Conservation (phyloP, 2,797 vertebrate genomes). For the Halcyon smyrnensis region DNA sequence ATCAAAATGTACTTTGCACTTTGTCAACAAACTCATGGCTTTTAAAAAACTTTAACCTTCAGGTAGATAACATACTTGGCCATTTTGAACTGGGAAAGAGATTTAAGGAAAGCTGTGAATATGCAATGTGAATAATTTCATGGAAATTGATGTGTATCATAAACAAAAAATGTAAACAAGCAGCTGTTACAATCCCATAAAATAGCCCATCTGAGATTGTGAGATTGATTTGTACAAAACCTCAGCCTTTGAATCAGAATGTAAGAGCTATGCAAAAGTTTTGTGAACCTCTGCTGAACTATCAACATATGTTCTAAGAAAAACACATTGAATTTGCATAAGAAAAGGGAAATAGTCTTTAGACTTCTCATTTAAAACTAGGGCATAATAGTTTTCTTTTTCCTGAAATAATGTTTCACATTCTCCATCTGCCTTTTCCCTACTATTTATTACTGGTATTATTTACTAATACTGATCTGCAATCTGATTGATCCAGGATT, state of each 20-base stretch:
- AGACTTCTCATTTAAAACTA: background rate
- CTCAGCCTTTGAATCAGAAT: background rate
- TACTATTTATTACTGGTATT: background rate
- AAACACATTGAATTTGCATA: background rate
- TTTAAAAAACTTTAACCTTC: conserved; percentile 12
- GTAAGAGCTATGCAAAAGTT: background rate
- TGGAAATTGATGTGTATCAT: background rate
- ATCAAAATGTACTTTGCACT: conserved; percentile 53
- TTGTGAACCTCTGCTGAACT: background rate
- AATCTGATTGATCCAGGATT: background rate
- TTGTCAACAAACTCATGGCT: conserved; percentile 44
- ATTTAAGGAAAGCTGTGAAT: background rate
- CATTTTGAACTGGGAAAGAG: background rate
- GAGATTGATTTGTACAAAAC: background rate
- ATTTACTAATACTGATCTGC: background rate
- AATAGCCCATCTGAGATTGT: background rate
- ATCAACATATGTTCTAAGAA: background rate
- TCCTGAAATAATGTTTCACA: background rate
- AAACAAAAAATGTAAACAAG: conserved; percentile 7
- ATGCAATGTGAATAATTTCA: background rate
- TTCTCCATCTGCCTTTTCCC: background rate
- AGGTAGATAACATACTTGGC: background rate
- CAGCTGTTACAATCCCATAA: background rate
- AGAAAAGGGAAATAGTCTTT: background rate
- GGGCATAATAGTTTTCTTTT: background rate